Evolutionary conservation across 1,140 invertebrate species (phyloP).

Genomic region (Ladona fulva): DNA sequence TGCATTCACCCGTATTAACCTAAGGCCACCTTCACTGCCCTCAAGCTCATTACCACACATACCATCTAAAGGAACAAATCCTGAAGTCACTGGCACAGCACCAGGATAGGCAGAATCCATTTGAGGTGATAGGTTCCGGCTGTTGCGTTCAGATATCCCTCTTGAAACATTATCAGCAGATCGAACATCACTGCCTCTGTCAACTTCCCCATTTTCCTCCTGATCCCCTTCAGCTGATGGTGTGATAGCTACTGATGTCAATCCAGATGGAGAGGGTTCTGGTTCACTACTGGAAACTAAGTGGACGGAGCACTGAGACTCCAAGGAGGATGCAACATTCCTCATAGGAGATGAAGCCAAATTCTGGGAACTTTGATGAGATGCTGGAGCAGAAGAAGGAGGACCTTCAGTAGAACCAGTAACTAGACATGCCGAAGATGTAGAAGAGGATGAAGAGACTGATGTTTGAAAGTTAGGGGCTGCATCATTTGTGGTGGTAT

Average conservation of each 20-base stretch:
- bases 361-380: not conserved
- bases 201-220: not conserved
- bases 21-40: not conserved
- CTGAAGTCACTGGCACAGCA: not conserved
- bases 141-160: not conserved
- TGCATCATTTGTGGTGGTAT: slow-evolving; percentile 24
- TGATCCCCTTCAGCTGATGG: not conserved
- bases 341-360: not conserved
- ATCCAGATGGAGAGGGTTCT: not conserved
- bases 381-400: not conserved
- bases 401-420: not conserved
- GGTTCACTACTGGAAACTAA: slow-evolving; percentile 73
- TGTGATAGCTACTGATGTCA: not conserved
- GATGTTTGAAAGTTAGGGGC: slow-evolving; percentile 21
- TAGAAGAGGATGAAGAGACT: not conserved
- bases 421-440: not conserved
- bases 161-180: not conserved
- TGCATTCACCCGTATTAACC: not conserved
- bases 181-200: not conserved
- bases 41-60: not conserved
- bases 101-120: not conserved
- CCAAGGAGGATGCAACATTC: not conserved
- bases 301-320: slow-evolving; percentile 44
- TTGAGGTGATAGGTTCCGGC: not conserved
- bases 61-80: not conserved